Conservation (phyloP, 1,140 invertebrate species). For the Psilanteris sp. region DNA sequence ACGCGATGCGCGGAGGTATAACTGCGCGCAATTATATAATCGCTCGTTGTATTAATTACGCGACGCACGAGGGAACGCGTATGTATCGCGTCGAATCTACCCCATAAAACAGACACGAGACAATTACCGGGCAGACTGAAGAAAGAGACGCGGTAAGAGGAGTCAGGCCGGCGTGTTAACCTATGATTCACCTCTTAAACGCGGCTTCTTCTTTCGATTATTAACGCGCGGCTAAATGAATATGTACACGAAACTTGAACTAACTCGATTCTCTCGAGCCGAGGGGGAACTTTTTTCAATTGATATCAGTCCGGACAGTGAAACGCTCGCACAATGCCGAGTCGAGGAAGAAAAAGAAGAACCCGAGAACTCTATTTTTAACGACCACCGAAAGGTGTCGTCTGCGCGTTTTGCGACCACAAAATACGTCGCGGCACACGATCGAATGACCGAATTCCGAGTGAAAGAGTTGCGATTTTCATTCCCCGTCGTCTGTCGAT, state of each 20-base stretch:
- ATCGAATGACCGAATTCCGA: too few species aligned
- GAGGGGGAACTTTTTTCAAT: constrained; percentile 42
- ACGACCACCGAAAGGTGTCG: constrained; percentile 20
- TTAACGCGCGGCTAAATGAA: constrained; percentile 73
- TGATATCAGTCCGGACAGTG: constrained; percentile 38
- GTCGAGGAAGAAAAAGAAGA: constrained; percentile 10
- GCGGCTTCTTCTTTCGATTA: constrained; percentile 71
- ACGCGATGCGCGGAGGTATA: constrained; percentile 54
- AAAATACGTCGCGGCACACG: too few species aligned
- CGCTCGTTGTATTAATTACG: constrained; percentile 68
- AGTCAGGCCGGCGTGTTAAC: constrained; percentile 65
- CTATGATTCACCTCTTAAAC: constrained; percentile 77
- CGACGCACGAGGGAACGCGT: constrained; percentile 43
- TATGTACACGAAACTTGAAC: constrained; percentile 77
- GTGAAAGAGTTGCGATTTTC: too few species aligned
- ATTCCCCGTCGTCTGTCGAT: too few species aligned
- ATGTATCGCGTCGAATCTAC: constrained; percentile 71
- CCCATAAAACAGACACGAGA: constrained; percentile 55
- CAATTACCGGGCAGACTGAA: constrained; percentile 57
- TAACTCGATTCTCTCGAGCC: constrained; percentile 72
- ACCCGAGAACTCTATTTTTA: constrained; percentile 23
- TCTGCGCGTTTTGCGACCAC: too few species aligned
- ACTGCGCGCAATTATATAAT: constrained; percentile 69
- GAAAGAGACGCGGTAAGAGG: constrained; percentile 47
- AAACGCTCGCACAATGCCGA: constrained; percentile 8